Evolutionary conservation across 37 sponge, comb jelly and placozoan genomes (phyloP), one percentile per base, ranked within the genome.

Genomic region (Chondrosia reniformis): DNA sequence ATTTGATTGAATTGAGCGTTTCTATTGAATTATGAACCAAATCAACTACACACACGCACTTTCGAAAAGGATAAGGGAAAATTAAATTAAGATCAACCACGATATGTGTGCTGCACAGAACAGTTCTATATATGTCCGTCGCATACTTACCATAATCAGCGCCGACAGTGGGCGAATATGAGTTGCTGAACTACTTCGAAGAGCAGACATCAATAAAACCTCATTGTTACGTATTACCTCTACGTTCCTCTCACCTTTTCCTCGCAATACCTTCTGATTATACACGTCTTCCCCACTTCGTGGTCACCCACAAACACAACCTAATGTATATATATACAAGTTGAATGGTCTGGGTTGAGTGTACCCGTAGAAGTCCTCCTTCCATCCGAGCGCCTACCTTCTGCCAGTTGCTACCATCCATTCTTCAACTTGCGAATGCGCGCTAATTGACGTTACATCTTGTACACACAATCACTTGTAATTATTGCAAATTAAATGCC

Each of bases 121-220:
- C n/a, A n/a, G n/a, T n/a, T n/a, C n/a, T n/a, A n/a, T n/a, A n/a
- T n/a, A n/a, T n/a, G n/a, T n/a, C n/a, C n/a, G n/a, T n/a, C n/a
- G n/a, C n/a, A n/a, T n/a, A n/a, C 79, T 61, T 15, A 78, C 79
- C 79, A 78, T 78, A 78, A 27, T 78, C 79, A 34, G 41, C 79
- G 30, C 63, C 79, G 10, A 78, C 40, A 27, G 79, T 78, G 9
- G 79, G 79, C 10, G 17, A 37, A 31, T 52, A 54, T 19, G 10
- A 0, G 8, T 38, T 41, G 36, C 42, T 33, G 21, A 78, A 78
- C 79, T 78, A 6, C 6, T 45, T 2, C 3, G 34, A 9, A 3
- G 22, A 30, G 12, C 10, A 30, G 22, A 24, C 32, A 49, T 17
- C 12, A 12, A 49, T 17, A 49, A 12, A 49, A 12, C 12, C 54